Percentiles rank a stretch among this genome's conserved stretches.
These are phyloP conservation scores for Drosophila multiciliata DNA, from an alignment of 2,888 invertebrate genomes.

Conservation along the genomic window DNA sequence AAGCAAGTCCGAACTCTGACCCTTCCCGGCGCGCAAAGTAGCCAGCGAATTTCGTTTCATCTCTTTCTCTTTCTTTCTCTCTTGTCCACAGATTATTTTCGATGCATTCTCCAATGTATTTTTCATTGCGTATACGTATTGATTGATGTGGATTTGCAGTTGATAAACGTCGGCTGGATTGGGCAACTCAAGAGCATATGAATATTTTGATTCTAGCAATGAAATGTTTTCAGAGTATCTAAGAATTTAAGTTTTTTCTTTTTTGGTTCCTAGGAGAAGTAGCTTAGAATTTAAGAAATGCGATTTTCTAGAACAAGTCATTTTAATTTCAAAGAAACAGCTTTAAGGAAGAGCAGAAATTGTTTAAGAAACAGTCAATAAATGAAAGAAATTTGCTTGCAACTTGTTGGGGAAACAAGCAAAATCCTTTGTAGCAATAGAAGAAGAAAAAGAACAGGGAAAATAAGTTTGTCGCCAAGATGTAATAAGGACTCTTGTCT, in stretches of 20 bases:
- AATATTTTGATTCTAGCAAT: conserved; percentile 6
- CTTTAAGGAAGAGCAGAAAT: background rate
- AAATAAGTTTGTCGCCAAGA: conserved; percentile 73
- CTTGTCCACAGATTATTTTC: conserved; percentile 5
- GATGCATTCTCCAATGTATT: conserved; percentile 59
- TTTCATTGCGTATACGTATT: conserved; percentile 70
- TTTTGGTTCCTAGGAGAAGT: background rate
- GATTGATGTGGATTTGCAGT: conserved; percentile 63
- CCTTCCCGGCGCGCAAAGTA: conserved; percentile 17
- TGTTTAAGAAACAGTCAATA: conserved; percentile 32
- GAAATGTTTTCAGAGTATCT: background rate
- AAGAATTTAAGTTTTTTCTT: background rate
- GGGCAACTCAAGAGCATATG: background rate
- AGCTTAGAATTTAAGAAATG: background rate
- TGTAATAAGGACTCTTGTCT: conserved; percentile 69
- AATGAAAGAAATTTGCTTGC: conserved; percentile 51
- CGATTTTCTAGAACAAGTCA: conserved; percentile 2
- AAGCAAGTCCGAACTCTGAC: conserved; percentile 60
- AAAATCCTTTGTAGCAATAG: conserved; percentile 54
- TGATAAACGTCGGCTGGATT: conserved; percentile 14
- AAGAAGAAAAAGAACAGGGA: conserved; percentile 36
- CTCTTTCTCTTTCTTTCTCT: conserved; percentile 3
- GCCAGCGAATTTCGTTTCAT: conserved; percentile 32
- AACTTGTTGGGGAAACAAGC: conserved; percentile 66
- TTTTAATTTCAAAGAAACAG: conserved; percentile 16